Conservation (phyloP, 30 jellyfish, hydroid and myxozoan genomes). For the Rhopilema esculentum region DNA sequence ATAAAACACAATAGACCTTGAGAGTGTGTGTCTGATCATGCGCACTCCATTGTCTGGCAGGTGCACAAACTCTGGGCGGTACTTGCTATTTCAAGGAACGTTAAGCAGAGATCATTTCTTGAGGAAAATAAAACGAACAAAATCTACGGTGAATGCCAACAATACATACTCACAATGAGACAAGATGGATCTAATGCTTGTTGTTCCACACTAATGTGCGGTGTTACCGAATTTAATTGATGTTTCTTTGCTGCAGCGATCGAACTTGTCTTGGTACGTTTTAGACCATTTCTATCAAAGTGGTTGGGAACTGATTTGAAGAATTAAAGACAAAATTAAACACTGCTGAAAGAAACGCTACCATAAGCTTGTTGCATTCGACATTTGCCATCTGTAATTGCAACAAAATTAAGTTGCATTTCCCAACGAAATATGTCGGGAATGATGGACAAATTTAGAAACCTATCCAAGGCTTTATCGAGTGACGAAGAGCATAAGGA, state of each 20-base stretch:
- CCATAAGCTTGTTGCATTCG: not conserved
- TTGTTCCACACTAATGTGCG: not conserved
- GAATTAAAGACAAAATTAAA: not conserved
- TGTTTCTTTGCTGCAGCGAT: not conserved
- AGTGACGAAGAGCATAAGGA: slow-evolving; percentile 63
- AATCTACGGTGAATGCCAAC: not conserved
- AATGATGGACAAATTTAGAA: slow-evolving; percentile 73
- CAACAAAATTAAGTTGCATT: not conserved
- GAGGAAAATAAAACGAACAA: slow-evolving; percentile 18
- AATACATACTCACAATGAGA: not conserved
- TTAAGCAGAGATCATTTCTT: slow-evolving; percentile 14
- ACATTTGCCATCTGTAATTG: not conserved
- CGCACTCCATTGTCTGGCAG: slow-evolving; percentile 56
- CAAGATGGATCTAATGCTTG: not conserved
- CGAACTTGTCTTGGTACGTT: not conserved
- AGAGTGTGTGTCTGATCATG: slow-evolving; percentile 40
- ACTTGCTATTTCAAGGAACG: slow-evolving; percentile 8
- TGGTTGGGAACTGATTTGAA: not conserved
- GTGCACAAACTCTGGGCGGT: slow-evolving; percentile 59
- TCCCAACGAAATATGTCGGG: slow-evolving; percentile 54
- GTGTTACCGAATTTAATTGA: not conserved
- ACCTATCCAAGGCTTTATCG: slow-evolving; percentile 56
- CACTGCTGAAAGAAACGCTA: not conserved
- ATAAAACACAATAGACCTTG: not conserved
- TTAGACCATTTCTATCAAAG: not conserved